Evolutionary conservation across 2,888 invertebrate species (phyloP).

Genomic region (Meteorus cinctellus): DNA sequence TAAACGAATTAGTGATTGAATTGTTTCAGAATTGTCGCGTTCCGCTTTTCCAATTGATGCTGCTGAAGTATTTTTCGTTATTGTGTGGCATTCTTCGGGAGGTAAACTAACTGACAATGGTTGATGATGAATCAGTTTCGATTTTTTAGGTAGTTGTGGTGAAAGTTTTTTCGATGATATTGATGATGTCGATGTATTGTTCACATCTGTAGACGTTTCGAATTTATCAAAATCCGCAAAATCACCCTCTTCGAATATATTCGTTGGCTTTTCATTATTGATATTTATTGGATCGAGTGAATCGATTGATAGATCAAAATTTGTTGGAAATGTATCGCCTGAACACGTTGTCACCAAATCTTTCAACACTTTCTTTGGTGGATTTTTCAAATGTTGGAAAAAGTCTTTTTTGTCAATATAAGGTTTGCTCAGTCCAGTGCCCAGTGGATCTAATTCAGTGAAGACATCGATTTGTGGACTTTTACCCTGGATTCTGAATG

Average conservation of each 20-base stretch:
- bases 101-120: constrained; percentile 82
- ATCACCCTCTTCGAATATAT: constrained; percentile 78
- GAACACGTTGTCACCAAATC: constrained; percentile 79
- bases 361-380: constrained; percentile 93
- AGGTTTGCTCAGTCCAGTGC: constrained; percentile 92
- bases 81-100: constrained; percentile 75
- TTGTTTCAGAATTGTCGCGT: constrained; percentile 57
- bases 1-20: constrained; percentile 65
- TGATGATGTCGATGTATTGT: constrained; percentile 38
- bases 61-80: constrained; percentile 63
- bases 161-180: constrained; percentile 51
- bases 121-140: constrained; percentile 74
- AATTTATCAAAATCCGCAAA: constrained; percentile 70
- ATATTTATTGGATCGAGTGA: constrained; percentile 58
- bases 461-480: constrained; percentile 83
- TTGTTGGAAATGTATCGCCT: constrained; percentile 67
- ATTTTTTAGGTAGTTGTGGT: constrained; percentile 52
- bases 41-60: constrained; percentile 73
- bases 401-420: constrained; percentile 97
- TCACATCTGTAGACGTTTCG: constrained; percentile 39
- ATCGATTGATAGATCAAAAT: constrained; percentile 63
- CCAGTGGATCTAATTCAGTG: constrained; percentile 94
- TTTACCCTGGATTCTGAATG: constrained; percentile 59
- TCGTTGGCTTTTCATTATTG: constrained; percentile 76
- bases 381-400: constrained; percentile 96